These are phyloP conservation scores for Gymnocypris eckloni DNA, from an alignment of 2,797 vertebrate species.

Conservation along the genomic window DNA sequence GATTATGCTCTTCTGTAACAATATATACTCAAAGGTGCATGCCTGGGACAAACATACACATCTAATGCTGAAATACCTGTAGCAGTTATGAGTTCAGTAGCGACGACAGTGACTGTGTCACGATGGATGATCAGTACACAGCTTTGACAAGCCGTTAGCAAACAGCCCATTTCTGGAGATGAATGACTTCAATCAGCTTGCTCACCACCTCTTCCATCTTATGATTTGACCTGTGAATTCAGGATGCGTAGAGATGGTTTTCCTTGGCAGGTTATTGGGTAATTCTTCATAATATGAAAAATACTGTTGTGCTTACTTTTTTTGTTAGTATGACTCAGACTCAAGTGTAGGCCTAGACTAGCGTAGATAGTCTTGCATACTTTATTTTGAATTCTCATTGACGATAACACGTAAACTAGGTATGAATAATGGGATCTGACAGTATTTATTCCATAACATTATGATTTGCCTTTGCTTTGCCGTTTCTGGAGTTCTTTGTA, in stretches of 20 bases:
- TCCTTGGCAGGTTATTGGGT: slow-evolving; percentile 36
- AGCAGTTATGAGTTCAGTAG: neutral
- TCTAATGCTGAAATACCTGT: neutral
- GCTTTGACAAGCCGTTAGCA: slow-evolving; percentile 19
- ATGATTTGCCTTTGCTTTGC: neutral
- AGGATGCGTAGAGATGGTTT: slow-evolving; percentile 23
- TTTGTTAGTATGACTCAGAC: neutral
- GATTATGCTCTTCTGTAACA: slow-evolving; percentile 66
- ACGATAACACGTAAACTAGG: too few species aligned
- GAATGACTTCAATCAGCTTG: slow-evolving; percentile 37
- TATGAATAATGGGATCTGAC: neutral
- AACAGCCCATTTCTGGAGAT: slow-evolving; percentile 19
- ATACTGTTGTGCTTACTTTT: neutral
- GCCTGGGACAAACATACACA: neutral
- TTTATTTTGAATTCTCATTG: neutral
- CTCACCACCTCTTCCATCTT: neutral
- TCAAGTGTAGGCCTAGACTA: neutral
- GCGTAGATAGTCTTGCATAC: too few species aligned
- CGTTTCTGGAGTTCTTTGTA: neutral
- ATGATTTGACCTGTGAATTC: slow-evolving; percentile 24
- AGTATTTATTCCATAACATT: neutral
- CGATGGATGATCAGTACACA: slow-evolving; percentile 21
- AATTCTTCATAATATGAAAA: slow-evolving; percentile 44
- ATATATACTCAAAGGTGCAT: slow-evolving; percentile 44
- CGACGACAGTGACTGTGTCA: neutral